Base-by-base conservation (phyloP, 2,888 invertebrate genomes). In the Achlya flavicornis region DNA sequence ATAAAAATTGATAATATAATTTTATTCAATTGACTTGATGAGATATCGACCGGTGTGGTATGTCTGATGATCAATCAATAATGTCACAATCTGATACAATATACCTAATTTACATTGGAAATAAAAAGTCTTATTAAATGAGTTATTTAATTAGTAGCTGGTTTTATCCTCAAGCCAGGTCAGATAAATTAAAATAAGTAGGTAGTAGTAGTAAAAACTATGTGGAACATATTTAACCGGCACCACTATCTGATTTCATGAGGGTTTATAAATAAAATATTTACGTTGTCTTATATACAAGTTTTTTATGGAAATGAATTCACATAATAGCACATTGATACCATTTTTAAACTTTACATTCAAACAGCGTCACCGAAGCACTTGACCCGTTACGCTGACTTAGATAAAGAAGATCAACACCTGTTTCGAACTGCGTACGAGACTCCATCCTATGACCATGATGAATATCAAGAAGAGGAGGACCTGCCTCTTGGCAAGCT, bases 351-450 rank as follows among this genome's bases (percentile, higher is more conserved):
- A 8, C 19, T 53, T 19, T n/a, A 53, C 19, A 7, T 53, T 7
- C 19, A 19, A 48, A 57, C 75, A 91, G 91, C 75, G 0, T 62
- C 79, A 46, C 75, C 85, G 7, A 84, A 87, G 60, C 74, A 86
- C 63, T 72, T 88, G 35, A 89, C 90, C 0, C 84, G 84, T 6
- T 90, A 84, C 68, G 66, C 72, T 3, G 92, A 91, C 5, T 72
- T 93, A 14, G 91, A 92, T 46, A 87, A 90, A 33, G 91, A 92
- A 10, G 92, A 93, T 60, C 84, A 90, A 58, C 79, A 85, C n/a
- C 71, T 93, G n/a, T 86, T 84, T 71, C 80, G 90, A 46, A 88
- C 89, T 0, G 92, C 91, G 2, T 93, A 90, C 76, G 92, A 92
- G 3, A 85, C 90, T 5, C 90, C 88, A 0, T 69, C 85, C 0